Base-by-base conservation (phyloP, 2,113 vertebrate species). In the Eptesicus fuscus region DNA sequence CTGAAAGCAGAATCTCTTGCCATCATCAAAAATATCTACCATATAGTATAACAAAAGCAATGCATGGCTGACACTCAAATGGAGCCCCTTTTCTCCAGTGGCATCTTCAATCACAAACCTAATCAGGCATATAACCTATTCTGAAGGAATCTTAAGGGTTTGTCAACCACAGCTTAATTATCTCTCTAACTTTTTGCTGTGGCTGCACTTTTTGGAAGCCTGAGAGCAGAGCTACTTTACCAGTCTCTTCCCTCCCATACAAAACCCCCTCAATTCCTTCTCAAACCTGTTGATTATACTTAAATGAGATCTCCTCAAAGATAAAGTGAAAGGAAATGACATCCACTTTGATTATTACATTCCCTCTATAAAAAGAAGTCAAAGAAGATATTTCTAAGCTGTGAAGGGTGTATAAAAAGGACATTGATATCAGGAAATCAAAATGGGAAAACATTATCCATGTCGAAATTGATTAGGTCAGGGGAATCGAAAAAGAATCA, bases 91-190 rank as follows among this genome's bases (percentile, higher is more conserved):
- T 79, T 90, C 83, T 95, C 67, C 51, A n/a, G 63, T 78, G 91
- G 82, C 83, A 87, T 95, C 65, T 92, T 93, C 88, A 88, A 73
- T 95, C 94, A 95, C 83, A 97, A 96, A 88, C 23, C 92, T 95
- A 96, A 94, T 96, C 94, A 96, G 83, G 96, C 97, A 97, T 91
- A 71, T 80, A 70, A 83, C 42, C 79, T 92, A 32, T 74, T 85
- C 90, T 79, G 12, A 94, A 96, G 92, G 79, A 80, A 63, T 79
- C 17, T 88, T 86, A 92, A 73, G 71, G 88, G 42, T 91, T 65
- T 70, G 23, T 28, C 92, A 96, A 97, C 84, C 88, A 93, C 69
- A 78, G 14, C 12, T n/a, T 49, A 25, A 70, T 86, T 92, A 67
- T 51, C 37, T 96, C 92, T 65, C 47, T 51, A 51, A 82, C 12